A percentile compares a stretch with the other conserved stretches of the same genome.
Conservation (phyloP, 2,113 vertebrate species). For the Stigmatopora nigra region DNA sequence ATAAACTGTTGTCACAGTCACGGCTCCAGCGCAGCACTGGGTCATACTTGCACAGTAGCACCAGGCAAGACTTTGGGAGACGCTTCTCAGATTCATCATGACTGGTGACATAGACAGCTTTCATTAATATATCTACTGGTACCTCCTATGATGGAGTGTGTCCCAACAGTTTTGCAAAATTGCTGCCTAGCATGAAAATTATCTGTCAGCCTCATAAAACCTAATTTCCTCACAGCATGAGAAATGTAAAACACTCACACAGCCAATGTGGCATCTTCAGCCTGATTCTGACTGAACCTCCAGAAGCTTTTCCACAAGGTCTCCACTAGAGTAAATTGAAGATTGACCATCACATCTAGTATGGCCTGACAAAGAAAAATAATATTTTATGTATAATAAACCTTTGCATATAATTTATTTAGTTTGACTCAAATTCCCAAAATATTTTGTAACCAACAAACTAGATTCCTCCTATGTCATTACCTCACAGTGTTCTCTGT, state of each 20-base stretch:
- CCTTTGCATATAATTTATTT: neutral
- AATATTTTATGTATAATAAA: too few relatives aligned
- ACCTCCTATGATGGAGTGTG: neutral
- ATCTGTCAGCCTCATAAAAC: neutral
- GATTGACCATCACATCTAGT: slow-evolving; percentile 89
- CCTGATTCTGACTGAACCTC: slow-evolving; percentile 82
- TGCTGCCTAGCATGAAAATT: neutral
- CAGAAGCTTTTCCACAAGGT: slow-evolving; percentile 93
- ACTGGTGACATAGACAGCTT: slow-evolving; percentile 52
- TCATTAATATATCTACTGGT: neutral
- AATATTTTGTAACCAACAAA: neutral
- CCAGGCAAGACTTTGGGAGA: slow-evolving; percentile 83
- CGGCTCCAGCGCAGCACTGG: slow-evolving; percentile 86
- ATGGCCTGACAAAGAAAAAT: slow-evolving; percentile 72
- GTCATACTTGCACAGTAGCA: slow-evolving; percentile 88
- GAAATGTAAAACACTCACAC: slow-evolving; percentile 71
- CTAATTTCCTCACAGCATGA: neutral
- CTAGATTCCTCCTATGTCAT: neutral
- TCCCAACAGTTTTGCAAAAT: neutral
- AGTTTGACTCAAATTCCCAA: neutral
- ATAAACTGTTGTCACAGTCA: slow-evolving; percentile 86
- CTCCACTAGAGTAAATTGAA: slow-evolving; percentile 90
- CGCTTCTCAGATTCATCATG: slow-evolving; percentile 90
- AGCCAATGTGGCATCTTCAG: slow-evolving; percentile 72
- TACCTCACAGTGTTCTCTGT: slow-evolving; percentile 93